Percentiles rank a stretch among this genome's conserved stretches.
Evolutionary conservation across 2,888 invertebrate genomes (phyloP).

Genomic region (Noctua pronuba): DNA sequence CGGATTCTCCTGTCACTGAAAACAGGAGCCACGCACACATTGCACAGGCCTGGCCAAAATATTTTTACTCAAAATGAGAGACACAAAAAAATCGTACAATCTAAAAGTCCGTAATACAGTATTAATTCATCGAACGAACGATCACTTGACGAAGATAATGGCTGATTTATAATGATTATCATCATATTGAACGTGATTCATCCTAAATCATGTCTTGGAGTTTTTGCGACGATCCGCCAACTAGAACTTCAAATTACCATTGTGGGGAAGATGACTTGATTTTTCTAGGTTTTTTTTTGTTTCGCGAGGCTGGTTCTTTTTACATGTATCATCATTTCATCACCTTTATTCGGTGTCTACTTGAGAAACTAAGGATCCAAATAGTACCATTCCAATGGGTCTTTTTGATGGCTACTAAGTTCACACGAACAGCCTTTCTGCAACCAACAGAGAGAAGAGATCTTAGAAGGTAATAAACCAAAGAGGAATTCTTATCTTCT

Average conservation of each 20-base stretch:
- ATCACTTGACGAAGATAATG: slow-evolving; percentile 83
- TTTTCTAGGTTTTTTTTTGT: slow-evolving; percentile 17
- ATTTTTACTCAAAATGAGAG: neutral
- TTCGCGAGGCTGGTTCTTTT: neutral
- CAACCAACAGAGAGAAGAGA: neutral
- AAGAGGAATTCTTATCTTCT: neutral
- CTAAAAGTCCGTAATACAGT: slow-evolving; percentile 55
- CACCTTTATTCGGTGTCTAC: neutral
- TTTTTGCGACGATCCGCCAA: slow-evolving; percentile 60
- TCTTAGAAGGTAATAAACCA: neutral
- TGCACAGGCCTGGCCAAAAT: neutral
- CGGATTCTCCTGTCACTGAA: neutral
- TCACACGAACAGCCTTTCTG: neutral
- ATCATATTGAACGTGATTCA: slow-evolving; percentile 84
- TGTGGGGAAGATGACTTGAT: slow-evolving; percentile 25
- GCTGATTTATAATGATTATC: slow-evolving; percentile 86
- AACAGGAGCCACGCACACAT: neutral
- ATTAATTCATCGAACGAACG: slow-evolving; percentile 81
- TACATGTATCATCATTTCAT: neutral
- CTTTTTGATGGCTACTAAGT: neutral
- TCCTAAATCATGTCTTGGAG: slow-evolving; percentile 78
- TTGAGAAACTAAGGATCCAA: neutral
- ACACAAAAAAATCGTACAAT: slow-evolving; percentile 31
- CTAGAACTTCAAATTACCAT: slow-evolving; percentile 33
- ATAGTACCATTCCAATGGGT: neutral